Evolutionary conservation across 2,888 invertebrate genomes (phyloP).

Genomic region (Adelphocoris suturalis): DNA sequence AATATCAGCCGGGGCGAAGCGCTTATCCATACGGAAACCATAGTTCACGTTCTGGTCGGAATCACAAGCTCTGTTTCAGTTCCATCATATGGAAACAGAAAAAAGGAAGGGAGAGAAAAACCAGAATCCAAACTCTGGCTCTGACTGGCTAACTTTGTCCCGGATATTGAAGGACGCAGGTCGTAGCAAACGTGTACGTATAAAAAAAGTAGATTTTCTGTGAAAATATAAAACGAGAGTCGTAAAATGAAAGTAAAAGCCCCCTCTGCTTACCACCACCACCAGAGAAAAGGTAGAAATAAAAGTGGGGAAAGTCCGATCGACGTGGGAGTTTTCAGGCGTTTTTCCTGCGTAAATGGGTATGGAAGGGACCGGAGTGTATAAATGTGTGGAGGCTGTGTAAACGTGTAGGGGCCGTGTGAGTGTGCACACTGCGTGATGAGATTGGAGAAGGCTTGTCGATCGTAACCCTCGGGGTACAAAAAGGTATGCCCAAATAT

Average conservation of each 20-base stretch:
- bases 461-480: slow-evolving; percentile 19
- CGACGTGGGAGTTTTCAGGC: background rate
- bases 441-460: slow-evolving; percentile 7
- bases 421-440: background rate
- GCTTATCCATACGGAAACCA: slow-evolving; percentile 1
- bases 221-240: background rate
- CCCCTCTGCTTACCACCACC: background rate
- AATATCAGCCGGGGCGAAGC: slow-evolving; percentile 1
- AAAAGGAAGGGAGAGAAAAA: background rate
- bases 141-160: background rate
- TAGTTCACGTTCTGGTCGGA: slow-evolving; percentile 2
- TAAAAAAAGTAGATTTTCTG: background rate
- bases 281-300: background rate
- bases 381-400: background rate
- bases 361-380: background rate
- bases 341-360: background rate
- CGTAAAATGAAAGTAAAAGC: background rate
- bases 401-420: background rate
- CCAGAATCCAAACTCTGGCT: background rate
- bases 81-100: background rate
- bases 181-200: background rate
- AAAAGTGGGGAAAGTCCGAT: background rate
- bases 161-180: background rate
- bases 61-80: slow-evolving; percentile 14
- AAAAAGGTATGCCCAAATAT: slow-evolving; percentile 1